Evolutionary conservation across 2,797 vertebrate species (phyloP).

Genomic region (Microcaecilia unicolor): DNA sequence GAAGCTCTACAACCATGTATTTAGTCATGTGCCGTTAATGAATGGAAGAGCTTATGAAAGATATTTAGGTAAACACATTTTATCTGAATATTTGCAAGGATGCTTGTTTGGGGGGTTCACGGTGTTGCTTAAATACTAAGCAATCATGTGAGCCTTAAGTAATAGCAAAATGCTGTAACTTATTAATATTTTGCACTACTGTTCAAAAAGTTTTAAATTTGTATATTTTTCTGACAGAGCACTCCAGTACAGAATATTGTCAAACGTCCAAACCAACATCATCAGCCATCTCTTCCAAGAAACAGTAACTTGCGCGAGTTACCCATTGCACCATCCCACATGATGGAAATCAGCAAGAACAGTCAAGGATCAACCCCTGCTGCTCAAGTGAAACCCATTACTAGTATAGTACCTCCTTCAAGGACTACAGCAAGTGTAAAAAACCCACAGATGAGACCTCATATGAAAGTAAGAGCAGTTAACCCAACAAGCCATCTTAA

Average conservation of each 20-base stretch:
- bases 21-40: too few relatives aligned
- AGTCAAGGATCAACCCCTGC: constrained; percentile 51
- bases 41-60: too few relatives aligned
- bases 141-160: too few relatives aligned
- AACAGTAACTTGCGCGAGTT: constrained; percentile 92
- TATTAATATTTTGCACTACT: too few relatives aligned
- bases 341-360: constrained; percentile 45
- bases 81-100: too few relatives aligned
- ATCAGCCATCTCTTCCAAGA: constrained; percentile 62
- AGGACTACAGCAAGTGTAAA: constrained; percentile 16
- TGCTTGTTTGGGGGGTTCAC: too few relatives aligned
- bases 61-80: too few relatives aligned
- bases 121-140: too few relatives aligned
- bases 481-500: constrained; percentile 35
- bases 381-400: constrained; percentile 61
- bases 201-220: background rate
- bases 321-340: constrained; percentile 76
- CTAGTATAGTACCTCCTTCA: constrained; percentile 24
- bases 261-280: constrained; percentile 66
- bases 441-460: constrained; percentile 44
- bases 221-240: constrained; percentile 44
- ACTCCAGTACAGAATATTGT: constrained; percentile 54
- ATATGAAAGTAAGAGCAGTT: constrained; percentile 48
- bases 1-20: too few relatives aligned
- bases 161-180: too few relatives aligned